Evolutionary conservation across 2,888 invertebrate species (phyloP).

Genomic region (Eulithis testata): DNA sequence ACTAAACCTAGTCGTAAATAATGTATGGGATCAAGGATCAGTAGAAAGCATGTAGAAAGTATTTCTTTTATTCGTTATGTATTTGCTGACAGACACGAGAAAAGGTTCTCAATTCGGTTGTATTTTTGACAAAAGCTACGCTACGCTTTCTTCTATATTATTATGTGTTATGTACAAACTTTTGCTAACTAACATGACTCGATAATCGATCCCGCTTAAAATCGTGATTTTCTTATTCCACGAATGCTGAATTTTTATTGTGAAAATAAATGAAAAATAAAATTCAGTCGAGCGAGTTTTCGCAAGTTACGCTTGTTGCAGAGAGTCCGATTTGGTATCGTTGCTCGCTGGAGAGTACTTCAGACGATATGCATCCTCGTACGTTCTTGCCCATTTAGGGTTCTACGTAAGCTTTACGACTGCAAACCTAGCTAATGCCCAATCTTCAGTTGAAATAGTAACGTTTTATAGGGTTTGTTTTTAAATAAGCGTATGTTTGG

Average conservation of each 20-base stretch:
- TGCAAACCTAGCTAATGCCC: background rate
- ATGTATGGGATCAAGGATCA: constrained; percentile 1
- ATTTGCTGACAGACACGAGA: too few relatives aligned
- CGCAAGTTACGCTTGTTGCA: constrained; percentile 37
- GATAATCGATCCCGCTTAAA: background rate
- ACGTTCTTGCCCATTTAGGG: constrained; percentile 28
- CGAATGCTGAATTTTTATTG: constrained; percentile 1
- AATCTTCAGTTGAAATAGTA: background rate
- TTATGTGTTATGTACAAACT: too few relatives aligned
- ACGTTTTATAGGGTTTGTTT: too few relatives aligned
- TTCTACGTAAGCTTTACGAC: constrained; percentile 14
- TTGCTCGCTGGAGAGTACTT: constrained; percentile 29
- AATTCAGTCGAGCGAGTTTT: constrained; percentile 23
- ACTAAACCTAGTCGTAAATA: constrained; percentile 7
- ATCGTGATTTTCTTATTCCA: background rate
- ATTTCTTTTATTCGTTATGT: too few relatives aligned
- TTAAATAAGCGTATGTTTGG: too few relatives aligned
- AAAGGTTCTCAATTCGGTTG: too few relatives aligned
- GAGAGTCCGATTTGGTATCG: constrained; percentile 35
- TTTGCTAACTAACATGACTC: too few relatives aligned
- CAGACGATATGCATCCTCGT: constrained; percentile 31
- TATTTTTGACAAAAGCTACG: too few relatives aligned
- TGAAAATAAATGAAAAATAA: constrained; percentile 23
- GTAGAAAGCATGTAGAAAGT: background rate
- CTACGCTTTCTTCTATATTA: too few relatives aligned